These are phyloP conservation scores for Nasonovia ribisnigri DNA, from an alignment of 2,888 invertebrate genomes.

Conservation along the genomic window DNA sequence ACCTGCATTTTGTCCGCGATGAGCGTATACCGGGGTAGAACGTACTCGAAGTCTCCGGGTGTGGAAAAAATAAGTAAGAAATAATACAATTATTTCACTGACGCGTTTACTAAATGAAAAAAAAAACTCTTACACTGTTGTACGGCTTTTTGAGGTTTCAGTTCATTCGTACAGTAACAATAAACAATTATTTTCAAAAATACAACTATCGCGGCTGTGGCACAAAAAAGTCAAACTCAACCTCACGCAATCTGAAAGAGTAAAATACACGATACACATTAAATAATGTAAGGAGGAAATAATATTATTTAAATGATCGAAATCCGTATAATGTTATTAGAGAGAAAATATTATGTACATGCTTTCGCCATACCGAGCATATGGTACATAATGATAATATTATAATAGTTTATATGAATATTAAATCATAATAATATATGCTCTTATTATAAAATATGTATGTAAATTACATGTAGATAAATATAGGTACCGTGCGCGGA, in stretches of 20 bases:
- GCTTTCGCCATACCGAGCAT: not conserved
- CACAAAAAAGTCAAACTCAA: not conserved
- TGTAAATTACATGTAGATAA: conserved; percentile 34
- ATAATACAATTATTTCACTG: conserved; percentile 5
- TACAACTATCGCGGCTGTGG: not conserved
- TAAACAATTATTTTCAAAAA: not conserved
- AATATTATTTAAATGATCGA: not conserved
- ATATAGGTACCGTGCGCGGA: not conserved
- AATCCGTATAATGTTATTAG: not conserved
- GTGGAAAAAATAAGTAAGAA: not conserved
- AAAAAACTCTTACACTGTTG: not conserved
- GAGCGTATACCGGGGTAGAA: conserved; percentile 14
- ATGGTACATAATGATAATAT: conserved; percentile 14
- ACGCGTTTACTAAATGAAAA: not conserved
- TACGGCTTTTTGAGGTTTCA: not conserved
- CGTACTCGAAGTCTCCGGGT: not conserved
- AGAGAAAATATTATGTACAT: not conserved
- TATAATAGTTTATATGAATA: conserved; percentile 31
- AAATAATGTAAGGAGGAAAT: not conserved
- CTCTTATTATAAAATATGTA: conserved; percentile 29
- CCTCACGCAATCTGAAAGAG: not conserved
- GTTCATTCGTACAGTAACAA: not conserved
- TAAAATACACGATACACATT: not conserved
- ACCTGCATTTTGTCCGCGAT: conserved; percentile 7
- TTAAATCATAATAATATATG: conserved; percentile 32